These are phyloP conservation scores for Cheumatopsyche charites DNA, from an alignment of 1,140 invertebrate species.

Conservation along the genomic window DNA sequence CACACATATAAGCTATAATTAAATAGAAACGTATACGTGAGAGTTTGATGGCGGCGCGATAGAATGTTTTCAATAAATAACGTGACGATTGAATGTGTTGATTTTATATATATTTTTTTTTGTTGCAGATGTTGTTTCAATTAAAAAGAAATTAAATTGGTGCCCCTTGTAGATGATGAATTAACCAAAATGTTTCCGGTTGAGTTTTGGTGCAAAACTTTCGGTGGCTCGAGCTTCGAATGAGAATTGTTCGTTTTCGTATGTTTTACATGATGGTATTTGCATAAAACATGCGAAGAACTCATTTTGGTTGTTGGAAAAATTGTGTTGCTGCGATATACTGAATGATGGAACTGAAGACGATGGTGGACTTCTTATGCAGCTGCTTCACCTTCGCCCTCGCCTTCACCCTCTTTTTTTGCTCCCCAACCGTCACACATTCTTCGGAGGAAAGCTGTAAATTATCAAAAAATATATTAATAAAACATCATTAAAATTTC, in stretches of 20 bases:
- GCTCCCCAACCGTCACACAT: slow-evolving; percentile 67
- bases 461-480: not conserved
- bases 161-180: slow-evolving; percentile 18
- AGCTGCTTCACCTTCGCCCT: slow-evolving; percentile 51
- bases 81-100: slow-evolving; percentile 4
- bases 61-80: slow-evolving; percentile 17
- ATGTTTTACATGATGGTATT: too few species aligned
- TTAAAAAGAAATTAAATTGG: not conserved
- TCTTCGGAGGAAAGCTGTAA: slow-evolving; percentile 72
- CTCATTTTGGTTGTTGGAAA: not conserved
- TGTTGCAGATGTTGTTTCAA: not conserved
- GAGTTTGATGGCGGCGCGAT: not conserved
- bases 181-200: slow-evolving; percentile 12
- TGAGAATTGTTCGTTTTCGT: too few species aligned
- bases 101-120: not conserved
- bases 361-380: slow-evolving; percentile 50
- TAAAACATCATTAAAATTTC: not conserved
- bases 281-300: not conserved
- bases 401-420: slow-evolving; percentile 48
- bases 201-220: slow-evolving; percentile 7
- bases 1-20: not conserved
- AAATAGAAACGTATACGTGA: not conserved
- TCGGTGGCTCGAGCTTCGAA: not conserved
- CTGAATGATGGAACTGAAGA: slow-evolving; percentile 36
- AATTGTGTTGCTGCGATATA: slow-evolving; percentile 50